Evolutionary conservation across 1,140 invertebrate genomes (phyloP), one percentile per base, ranked within the genome.

Genomic region (Bombus haemorrhoidalis): DNA sequence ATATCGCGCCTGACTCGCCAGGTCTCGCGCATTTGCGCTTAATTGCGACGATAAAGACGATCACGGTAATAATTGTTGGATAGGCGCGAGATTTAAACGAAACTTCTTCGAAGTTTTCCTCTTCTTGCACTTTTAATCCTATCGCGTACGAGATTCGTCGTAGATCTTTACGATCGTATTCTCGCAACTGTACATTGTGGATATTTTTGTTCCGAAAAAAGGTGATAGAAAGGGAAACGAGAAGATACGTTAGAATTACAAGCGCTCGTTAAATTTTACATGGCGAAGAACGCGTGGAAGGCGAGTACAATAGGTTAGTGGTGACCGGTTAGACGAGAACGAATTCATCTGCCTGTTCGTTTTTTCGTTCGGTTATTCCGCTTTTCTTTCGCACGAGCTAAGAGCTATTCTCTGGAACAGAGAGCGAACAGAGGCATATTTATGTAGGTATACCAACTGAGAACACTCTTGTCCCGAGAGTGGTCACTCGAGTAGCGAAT

Each of bases 391-490:
- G 53, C 73, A 53, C 47, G 47, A 53, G 59, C n/a, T 47, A 47
- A 18, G 15, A 47, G 43, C 43, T 47, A 47, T 47, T 47, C 15
- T 47, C 43, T 47, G 15, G n/a, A 25, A 12, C 13, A 15, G 57
- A 80, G 39, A 68, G 39, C 73, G 81, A 90, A 89, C 88, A 89
- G 80, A 83, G 43, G 32, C 41, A 57, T 86, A 71, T 89, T 89
- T 89, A 73, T 86, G 72, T 73, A 57, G 43, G 64, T 66, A 69
- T 41, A 75, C 43, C 43, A 37, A 69, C 81, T 47, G 86, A 88
- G 86, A 88, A 85, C 82, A 73, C 86, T 85, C 78, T 89, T 41
- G 81, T 76, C 62, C 83, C 71, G 76, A 89, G 87, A 66, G 86
- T 69, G 79, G 75, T 89, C 88, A 89, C 66, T 85, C 74, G 62